Base-by-base conservation (phyloP, 2,113 vertebrate species). In the Gallinago jamesoni region DNA sequence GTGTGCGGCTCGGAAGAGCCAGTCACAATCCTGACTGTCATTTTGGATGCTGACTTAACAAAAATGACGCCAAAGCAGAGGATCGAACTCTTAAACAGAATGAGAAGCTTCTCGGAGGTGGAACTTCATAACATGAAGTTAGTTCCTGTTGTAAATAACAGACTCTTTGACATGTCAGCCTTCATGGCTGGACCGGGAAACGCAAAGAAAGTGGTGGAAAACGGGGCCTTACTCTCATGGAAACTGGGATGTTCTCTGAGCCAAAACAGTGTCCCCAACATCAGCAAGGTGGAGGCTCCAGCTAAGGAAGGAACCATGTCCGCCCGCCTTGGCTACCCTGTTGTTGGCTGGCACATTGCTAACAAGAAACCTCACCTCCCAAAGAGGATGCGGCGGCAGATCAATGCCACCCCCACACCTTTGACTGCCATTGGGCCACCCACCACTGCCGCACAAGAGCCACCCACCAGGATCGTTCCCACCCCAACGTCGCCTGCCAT, bases 141-240 rank as follows among this genome's bases (percentile, higher is more conserved):
- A 66, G 98, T 99, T 86, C 99, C 99, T 17, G 99, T 99, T 93
- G 98, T 99, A 89, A 99, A 99, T 98, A 99, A 99, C 94, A 99
- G 99, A 93, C 98, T 99, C 45, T 99, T 99, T 90, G 99, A 99
- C 92, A 99, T 99, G 99, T 99, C 99, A 0, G 99, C 99, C 82
- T 99, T 99, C 95, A 99, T 99, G 99, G 99, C 99, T 55, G 99
- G 99, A 72, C 99, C 99, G 1, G 99, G 99, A 74, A 99, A 99
- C 73, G 99, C 99, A 35, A 99, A 99, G 96, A 99, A 99, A 88
- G 99, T 99, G 78, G 99, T 99, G 67, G 99, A 99, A 95, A 99
- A 99, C 0, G 99, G 99, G 48, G 99, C 99, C 69, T 96, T 99
- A 72, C 96, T 99, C 27, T 99, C 99, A 8, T 99, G 99, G 99